phyloP scores from a whole-genome alignment of 2,113 vertebrate genomes.

The Orthonyx spaldingii region DNA sequence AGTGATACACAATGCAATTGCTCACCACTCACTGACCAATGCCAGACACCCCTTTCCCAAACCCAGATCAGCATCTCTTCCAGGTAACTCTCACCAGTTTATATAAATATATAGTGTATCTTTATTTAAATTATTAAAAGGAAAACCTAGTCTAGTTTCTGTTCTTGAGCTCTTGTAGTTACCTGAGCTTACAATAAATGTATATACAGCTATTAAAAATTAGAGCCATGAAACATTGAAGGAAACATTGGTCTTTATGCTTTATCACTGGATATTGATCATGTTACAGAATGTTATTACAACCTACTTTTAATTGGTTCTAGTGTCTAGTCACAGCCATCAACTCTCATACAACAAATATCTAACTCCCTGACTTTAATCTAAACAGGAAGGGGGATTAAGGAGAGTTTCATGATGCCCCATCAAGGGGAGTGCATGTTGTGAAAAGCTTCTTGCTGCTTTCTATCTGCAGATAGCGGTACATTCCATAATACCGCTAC shows the following conservation, averaged over 20 bases:
- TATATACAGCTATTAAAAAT: not conserved
- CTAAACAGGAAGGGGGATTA: not conserved
- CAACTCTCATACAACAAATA: not conserved
- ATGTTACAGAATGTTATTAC: not conserved
- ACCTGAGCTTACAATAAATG: not conserved
- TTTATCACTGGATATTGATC: not conserved
- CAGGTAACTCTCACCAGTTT: not conserved
- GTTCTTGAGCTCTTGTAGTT: not conserved
- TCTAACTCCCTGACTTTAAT: not conserved
- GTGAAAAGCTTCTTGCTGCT: not conserved
- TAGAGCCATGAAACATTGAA: not conserved
- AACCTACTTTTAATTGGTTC: not conserved
- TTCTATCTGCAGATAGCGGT: not conserved
- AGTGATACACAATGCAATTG: not conserved
- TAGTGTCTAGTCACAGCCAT: not conserved
- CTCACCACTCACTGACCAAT: not conserved
- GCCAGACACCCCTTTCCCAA: not conserved
- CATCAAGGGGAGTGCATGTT: not conserved
- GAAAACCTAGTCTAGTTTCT: not conserved
- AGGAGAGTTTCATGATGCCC: not conserved
- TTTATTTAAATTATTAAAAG: constrained; percentile 18
- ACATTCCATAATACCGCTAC: not conserved
- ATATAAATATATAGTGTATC: not conserved
- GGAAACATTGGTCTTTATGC: not conserved
- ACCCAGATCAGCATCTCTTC: not conserved